Base-by-base conservation (phyloP, 2,888 invertebrate genomes). In the Euphydryas editha region DNA sequence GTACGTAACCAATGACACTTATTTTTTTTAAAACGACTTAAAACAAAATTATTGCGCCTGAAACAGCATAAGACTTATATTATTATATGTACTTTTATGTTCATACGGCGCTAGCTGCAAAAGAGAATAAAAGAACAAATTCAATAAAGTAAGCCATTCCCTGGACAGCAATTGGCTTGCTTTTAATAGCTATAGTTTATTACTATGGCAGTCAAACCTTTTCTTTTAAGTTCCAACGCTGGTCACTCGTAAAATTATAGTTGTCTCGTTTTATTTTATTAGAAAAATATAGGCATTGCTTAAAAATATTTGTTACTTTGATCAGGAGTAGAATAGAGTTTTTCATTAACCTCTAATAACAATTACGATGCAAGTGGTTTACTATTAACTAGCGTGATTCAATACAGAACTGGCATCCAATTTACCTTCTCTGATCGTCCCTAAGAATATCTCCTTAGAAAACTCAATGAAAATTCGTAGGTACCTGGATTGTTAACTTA, bases 171-270 rank as follows among this genome's bases (percentile, higher is more conserved):
- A 67, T 71, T 63, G 55, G 57, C 64, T 58, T 58, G 67, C 65
- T 62, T 67, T 71, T 64, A 71, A 72, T 69, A 70, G 73, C 62
- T 71, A 69, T 68, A 70, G 66, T 74, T 74, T 69, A 72, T 67
- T 59, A 68, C 65, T 15, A 57, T 46, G 62, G 70, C 62, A 68
- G 62, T 72, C 63, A 69, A 67, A 65, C 60, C 64, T 66, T 68
- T 67, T 57, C 67, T 64, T 55, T 42, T 55, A 55, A 42, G 56
- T 56, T 62, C 67, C 67, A 63, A 39, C 20, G 24, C 64, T 60
- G 59, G 64, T 49, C 54, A 42, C 46, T 59, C 64, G 64, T 64
- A 64, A 64, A 64, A 64, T 44, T 24, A 58, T 36, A 44, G 44
- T 47, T 56, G n/a, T 47, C 54, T 42, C 62, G 62, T 62, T 57